Evolutionary conservation across 2,888 invertebrate species (phyloP).

Genomic region (Sphecodes monilicornis): DNA sequence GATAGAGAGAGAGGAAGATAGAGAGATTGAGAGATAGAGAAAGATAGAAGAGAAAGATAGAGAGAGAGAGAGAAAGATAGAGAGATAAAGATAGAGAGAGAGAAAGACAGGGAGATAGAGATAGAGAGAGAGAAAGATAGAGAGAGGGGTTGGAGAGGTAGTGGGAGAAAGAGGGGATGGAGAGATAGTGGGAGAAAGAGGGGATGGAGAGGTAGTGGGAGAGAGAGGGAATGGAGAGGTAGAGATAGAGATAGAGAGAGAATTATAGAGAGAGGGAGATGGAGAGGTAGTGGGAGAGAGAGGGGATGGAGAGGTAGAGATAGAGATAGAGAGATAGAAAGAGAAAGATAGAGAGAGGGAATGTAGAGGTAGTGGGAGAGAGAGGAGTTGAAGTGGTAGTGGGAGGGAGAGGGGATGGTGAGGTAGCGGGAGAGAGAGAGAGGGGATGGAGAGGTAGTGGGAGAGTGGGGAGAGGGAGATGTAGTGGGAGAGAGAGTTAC

Average conservation of each 20-base stretch:
- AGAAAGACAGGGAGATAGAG: accelerated
- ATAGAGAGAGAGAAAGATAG: neutral
- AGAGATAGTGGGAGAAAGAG: neutral
- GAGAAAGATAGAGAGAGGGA: accelerated
- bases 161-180: too few species aligned
- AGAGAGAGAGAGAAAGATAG: neutral
- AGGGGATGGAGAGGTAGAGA: neutral
- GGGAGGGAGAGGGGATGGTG: accelerated
- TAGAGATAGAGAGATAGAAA: neutral
- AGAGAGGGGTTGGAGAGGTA: accelerated
- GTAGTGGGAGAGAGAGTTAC: neutral
- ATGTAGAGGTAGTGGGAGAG: neutral
- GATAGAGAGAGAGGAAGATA: neutral
- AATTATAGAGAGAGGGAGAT: neutral
- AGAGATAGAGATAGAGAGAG: too few species aligned
- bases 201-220: accelerated
- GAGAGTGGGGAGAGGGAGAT: accelerated
- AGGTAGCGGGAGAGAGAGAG: neutral
- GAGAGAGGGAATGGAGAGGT: accelerated
- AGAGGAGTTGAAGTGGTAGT: too few species aligned
- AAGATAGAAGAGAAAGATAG: too few species aligned
- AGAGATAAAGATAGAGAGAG: too few species aligned
- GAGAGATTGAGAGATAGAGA: accelerated
- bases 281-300: neutral
- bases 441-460: too few species aligned